Evolutionary conservation across 64 coral and sea anemone genomes (phyloP).

Genomic region (Montipora capricornis): DNA sequence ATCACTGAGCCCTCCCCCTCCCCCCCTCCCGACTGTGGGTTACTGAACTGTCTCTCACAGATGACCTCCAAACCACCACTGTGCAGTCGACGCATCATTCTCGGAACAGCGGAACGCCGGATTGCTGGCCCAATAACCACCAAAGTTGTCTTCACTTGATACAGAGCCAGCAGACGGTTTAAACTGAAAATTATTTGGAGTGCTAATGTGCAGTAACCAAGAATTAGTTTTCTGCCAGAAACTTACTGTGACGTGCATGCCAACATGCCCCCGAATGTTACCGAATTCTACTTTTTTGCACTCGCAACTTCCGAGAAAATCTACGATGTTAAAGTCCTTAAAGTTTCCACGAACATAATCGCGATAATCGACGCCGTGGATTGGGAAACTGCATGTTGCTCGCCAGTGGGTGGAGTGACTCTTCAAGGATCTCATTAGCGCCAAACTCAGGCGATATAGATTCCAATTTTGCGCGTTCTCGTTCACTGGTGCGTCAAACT

Average conservation of each 20-base stretch:
- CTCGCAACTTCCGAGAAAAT: constrained; percentile 3
- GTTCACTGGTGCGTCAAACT: too few species aligned
- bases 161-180: background rate
- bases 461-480: too few species aligned
- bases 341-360: constrained; percentile 71
- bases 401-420: too few species aligned
- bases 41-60: too few species aligned
- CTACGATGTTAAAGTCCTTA: constrained; percentile 51
- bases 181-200: constrained; percentile 18
- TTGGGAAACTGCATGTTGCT: too few species aligned
- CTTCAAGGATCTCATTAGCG: too few species aligned
- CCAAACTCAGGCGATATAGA: too few species aligned
- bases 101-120: background rate
- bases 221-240: constrained; percentile 49
- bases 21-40: too few species aligned
- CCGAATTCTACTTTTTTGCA: constrained; percentile 78
- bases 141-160: background rate
- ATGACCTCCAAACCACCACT: too few species aligned
- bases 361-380: background rate
- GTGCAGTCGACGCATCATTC: too few species aligned
- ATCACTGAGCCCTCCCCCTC: too few species aligned
- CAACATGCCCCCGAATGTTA: constrained; percentile 65
- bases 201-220: constrained; percentile 59
- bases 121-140: background rate
- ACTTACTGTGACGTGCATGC: constrained; percentile 18